These are phyloP conservation scores for Melanotaenia parkinsoni DNA, from an alignment of 2,797 vertebrate genomes.

Conservation along the genomic window DNA sequence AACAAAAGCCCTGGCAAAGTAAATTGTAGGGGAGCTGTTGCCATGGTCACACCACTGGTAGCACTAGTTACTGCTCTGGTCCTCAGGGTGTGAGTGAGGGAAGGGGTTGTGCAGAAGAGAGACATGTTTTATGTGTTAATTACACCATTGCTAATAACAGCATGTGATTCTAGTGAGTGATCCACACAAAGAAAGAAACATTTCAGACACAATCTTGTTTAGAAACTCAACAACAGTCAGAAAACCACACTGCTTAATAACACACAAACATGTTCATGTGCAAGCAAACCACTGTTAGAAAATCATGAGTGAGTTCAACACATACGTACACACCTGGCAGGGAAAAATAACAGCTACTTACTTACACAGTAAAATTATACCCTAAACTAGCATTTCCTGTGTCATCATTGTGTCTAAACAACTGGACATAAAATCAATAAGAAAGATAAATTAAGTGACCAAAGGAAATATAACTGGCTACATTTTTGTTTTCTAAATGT, in stretches of 20 bases:
- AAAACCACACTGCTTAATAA: background rate
- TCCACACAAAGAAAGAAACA: constrained; percentile 28
- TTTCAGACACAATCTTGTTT: background rate
- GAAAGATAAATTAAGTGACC: background rate
- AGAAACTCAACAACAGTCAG: background rate
- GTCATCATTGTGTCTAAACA: background rate
- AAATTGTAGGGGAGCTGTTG: constrained; percentile 77
- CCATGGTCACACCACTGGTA: constrained; percentile 76
- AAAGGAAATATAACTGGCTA: background rate
- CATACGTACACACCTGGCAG: background rate
- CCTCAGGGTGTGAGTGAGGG: constrained; percentile 50
- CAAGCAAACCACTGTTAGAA: background rate
- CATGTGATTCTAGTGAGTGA: constrained; percentile 50
- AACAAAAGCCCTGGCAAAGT: constrained; percentile 69
- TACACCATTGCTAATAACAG: constrained; percentile 70
- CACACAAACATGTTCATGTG: background rate
- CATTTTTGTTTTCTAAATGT: background rate
- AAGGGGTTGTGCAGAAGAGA: constrained; percentile 18
- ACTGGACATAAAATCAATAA: background rate
- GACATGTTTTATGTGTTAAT: constrained; percentile 69
- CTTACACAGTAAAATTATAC: background rate
- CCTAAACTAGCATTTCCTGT: background rate
- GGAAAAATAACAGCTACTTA: background rate
- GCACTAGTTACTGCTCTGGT: constrained; percentile 43
- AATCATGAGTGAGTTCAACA: background rate